phyloP scores from a whole-genome alignment of 2,888 invertebrate genomes.

The Coenonympha arcania region DNA sequence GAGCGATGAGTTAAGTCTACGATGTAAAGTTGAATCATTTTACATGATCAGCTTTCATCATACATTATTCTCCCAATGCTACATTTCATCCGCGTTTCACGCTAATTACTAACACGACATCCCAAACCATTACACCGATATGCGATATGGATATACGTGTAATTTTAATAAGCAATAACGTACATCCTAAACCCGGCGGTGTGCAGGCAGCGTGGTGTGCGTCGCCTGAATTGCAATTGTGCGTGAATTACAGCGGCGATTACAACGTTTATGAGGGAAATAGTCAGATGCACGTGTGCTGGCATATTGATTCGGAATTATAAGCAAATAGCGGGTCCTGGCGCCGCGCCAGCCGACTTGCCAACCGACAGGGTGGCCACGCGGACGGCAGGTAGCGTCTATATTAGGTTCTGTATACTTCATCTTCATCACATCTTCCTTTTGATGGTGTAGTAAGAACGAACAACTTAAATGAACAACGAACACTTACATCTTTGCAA shows the following conservation, averaged over 20 bases:
- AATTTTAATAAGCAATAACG: slow-evolving; percentile 29
- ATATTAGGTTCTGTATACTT: too few relatives aligned
- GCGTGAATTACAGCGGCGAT: slow-evolving; percentile 52
- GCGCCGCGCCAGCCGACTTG: slow-evolving; percentile 56
- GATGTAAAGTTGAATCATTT: not conserved
- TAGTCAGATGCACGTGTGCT: slow-evolving; percentile 52
- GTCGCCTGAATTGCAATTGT: slow-evolving; percentile 38
- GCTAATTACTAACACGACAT: not conserved
- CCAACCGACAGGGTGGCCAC: slow-evolving; percentile 46
- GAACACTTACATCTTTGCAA: too few relatives aligned
- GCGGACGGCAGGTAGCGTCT: slow-evolving; percentile 2
- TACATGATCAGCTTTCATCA: not conserved
- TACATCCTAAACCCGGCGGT: slow-evolving; percentile 25
- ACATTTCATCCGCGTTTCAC: not conserved
- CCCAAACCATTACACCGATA: slow-evolving; percentile 9
- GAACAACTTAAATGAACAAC: too few relatives aligned
- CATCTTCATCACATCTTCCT: too few relatives aligned
- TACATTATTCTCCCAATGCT: not conserved
- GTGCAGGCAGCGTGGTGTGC: too few relatives aligned
- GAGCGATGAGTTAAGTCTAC: too few relatives aligned
- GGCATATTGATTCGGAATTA: slow-evolving; percentile 71
- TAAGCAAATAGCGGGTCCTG: slow-evolving; percentile 66
- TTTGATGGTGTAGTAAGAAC: too few relatives aligned
- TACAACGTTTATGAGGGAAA: slow-evolving; percentile 43
- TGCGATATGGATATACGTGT: slow-evolving; percentile 22